Evolutionary conservation across 2,113 vertebrate species (phyloP), one percentile per base, ranked within the genome.

Genomic region (Marcusenius ussheri): DNA sequence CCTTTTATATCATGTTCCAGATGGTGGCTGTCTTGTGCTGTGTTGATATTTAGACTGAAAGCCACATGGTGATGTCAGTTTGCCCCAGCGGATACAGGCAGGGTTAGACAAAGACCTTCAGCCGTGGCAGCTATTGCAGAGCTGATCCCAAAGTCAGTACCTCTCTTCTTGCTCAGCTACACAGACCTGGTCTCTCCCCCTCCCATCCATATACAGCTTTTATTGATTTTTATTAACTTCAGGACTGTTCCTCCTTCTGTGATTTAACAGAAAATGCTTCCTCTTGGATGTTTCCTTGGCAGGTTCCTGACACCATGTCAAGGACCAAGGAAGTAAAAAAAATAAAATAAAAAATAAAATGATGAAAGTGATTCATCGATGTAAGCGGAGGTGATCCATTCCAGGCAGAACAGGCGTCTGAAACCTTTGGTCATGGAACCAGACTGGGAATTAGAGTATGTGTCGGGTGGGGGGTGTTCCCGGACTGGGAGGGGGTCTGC

Each of bases 401-500:
- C 70, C 66, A 70, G 66, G 11, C 27, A 31, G 66, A 27, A 27
- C 66, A 77, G 35, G 70, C 70, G 8, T 13, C 70, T 17, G 27
- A 77, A 19, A 2, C 35, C 70, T 77, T 66, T 27, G n/a, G 35
- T 1, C 15, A n/a, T 15, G 70, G 15, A 42, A 77, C 15, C 70
- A 17, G 70, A 39, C 1, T 1, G 11, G 27, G 70, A 39, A 42
- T 39, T 77, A 19, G 70, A 39, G 70, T 77, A 35, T 77, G 31
- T 39, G 70, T 77, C 39, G 70, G 70, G 70, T 15, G 70, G 31
- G 3, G 21, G 58, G 42, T n/a, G 51, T 88, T 47, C 21, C 19
- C 6, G 49, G 11, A 13, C 49, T 45, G 88, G 92, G 87, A 87
- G 89, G 90, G 24, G 27, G 10, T 51, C 49, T 87, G 46, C 45